Conservation (phyloP, 2,888 invertebrate genomes). For the Tenthredo notha region DNA sequence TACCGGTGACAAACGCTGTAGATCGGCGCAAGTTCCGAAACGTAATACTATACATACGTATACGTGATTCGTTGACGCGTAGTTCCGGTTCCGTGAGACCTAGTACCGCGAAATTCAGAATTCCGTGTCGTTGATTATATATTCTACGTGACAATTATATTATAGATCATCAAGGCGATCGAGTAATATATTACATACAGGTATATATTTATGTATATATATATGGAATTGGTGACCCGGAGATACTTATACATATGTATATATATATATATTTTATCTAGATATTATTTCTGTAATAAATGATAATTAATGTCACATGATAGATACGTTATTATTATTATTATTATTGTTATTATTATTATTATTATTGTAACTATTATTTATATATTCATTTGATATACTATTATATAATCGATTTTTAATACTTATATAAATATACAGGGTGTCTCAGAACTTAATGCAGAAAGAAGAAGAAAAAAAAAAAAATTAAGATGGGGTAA, state of each 20-base stretch:
- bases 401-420: background rate
- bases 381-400: background rate
- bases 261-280: background rate
- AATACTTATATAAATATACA: too few relatives aligned
- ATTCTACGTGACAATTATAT: background rate
- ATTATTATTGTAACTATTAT: background rate
- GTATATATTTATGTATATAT: background rate
- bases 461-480: too few relatives aligned
- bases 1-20: background rate
- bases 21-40: background rate
- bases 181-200: background rate
- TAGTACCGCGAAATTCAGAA: background rate
- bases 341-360: background rate
- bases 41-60: too few relatives aligned
- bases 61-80: background rate
- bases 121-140: background rate
- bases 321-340: background rate
- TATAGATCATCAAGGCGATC: slow-evolving; percentile 38
- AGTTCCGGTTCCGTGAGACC: slow-evolving; percentile 28
- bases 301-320: background rate
- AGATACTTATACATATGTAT: background rate
- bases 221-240: background rate
- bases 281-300: too few relatives aligned
- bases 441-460: too few relatives aligned
- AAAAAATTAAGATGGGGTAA: too few relatives aligned